Evolutionary conservation across 1,140 invertebrate genomes (phyloP).

Genomic region (Meloidogyne exigua): DNA sequence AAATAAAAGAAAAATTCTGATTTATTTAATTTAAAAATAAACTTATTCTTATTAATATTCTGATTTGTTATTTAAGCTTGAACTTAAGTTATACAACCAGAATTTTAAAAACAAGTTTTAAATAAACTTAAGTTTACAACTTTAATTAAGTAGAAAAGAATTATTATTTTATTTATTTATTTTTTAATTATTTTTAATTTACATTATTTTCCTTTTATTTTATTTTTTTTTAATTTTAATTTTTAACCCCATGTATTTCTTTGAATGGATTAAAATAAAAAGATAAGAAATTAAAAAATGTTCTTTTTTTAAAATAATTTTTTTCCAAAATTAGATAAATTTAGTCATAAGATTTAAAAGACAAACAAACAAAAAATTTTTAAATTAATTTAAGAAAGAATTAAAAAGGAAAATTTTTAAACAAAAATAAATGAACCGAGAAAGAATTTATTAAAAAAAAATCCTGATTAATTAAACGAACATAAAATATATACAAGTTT

Average conservation of each 20-base stretch:
- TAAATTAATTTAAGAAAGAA: conserved; percentile 1
- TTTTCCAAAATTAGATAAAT: background rate
- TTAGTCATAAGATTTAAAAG: conserved; percentile 3
- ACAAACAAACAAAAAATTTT: background rate
- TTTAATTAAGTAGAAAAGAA: background rate
- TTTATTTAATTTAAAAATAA: too few relatives aligned
- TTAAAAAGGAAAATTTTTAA: background rate
- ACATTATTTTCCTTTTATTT: too few relatives aligned
- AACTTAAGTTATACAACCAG: background rate
- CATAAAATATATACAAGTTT: background rate
- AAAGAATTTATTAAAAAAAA: background rate
- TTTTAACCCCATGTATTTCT: background rate
- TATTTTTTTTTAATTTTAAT: background rate
- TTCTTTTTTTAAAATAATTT: background rate
- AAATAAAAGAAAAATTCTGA: too few relatives aligned
- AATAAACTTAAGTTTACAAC: background rate
- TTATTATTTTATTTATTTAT: background rate
- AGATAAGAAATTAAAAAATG: background rate
- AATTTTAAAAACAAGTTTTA: background rate
- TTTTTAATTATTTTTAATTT: background rate
- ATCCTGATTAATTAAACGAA: background rate
- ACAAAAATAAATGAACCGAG: background rate
- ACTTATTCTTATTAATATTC: too few relatives aligned
- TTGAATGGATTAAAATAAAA: background rate
- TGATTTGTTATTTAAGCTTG: background rate